These are phyloP conservation scores for Zoroaster sp. DNA, from an alignment of 53 echinoderm and acorn worm genomes.

Conservation along the genomic window DNA sequence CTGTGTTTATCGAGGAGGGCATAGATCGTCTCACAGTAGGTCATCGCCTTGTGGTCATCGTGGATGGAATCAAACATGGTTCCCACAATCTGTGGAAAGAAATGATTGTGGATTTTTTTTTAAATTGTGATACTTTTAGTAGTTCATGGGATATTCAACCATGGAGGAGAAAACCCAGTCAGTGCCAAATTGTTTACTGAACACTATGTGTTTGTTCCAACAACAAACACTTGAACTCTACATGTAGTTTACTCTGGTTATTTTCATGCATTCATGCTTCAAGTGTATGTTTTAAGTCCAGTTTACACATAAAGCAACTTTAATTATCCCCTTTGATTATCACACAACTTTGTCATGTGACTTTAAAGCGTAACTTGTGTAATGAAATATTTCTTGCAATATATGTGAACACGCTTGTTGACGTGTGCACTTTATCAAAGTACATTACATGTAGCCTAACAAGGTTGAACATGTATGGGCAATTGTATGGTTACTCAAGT, in stretches of 20 bases:
- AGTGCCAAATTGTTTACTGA: not conserved
- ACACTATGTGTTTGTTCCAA: not conserved
- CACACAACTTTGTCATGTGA: no score
- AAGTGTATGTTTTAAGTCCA: not conserved
- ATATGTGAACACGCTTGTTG: no score
- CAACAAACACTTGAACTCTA: not conserved
- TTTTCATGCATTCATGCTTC: not conserved
- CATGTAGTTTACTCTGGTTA: not conserved
- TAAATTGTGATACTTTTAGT: not conserved
- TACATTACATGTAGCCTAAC: no score
- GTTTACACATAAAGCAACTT: no score
- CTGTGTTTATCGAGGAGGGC: conserved; percentile 90
- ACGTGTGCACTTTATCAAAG: no score
- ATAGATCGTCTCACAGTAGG: conserved; percentile 96
- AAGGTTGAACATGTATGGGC: no score
- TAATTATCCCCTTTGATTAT: no score
- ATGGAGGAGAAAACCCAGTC: not conserved
- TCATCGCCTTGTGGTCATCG: conserved; percentile 33
- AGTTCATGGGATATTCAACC: not conserved
- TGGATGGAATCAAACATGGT: conserved; percentile 67
- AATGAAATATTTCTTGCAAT: no score
- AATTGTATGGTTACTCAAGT: no score
- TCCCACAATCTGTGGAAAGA: conserved; percentile 76
- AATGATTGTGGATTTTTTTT: not conserved
- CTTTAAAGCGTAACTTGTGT: no score